Percentiles rank a stretch among this genome's conserved stretches.
Conservation (phyloP, 2,797 vertebrate species). For the Ibycter americanus region DNA sequence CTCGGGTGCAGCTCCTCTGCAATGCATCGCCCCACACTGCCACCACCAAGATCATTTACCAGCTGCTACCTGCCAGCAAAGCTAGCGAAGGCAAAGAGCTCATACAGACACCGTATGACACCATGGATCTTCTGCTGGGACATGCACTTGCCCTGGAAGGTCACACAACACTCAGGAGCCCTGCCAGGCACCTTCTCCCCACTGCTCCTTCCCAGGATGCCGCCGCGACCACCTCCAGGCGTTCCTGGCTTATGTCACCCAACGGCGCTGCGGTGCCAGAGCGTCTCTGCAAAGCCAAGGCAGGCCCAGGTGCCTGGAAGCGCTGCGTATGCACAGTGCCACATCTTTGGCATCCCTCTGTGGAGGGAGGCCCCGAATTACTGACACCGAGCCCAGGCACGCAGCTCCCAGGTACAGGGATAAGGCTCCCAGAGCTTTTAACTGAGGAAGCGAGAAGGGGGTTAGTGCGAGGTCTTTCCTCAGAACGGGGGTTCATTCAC, state of each 20-base stretch:
- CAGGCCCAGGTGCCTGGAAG: constrained; percentile 42
- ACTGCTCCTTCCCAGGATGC: neutral
- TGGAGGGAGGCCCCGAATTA: neutral
- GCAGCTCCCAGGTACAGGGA: constrained; percentile 49
- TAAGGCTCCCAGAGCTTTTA: constrained; percentile 38
- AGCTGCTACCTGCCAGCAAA: neutral
- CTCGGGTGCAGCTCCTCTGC: neutral
- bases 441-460: constrained; percentile 57
- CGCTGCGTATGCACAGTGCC: neutral
- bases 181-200: neutral
- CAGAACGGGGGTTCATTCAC: constrained; percentile 70
- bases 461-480: constrained; percentile 66
- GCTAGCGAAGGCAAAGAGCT: neutral
- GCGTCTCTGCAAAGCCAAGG: neutral
- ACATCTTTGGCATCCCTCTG: neutral
- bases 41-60: neutral
- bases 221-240: neutral
- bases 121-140: neutral
- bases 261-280: accelerated
- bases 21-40: neutral
- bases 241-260: neutral
- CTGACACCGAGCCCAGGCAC: neutral
- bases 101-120: accelerated
- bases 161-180: neutral
- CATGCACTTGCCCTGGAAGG: neutral